Conservation (phyloP, 2,888 invertebrate species). For the Fragum whitleyi region DNA sequence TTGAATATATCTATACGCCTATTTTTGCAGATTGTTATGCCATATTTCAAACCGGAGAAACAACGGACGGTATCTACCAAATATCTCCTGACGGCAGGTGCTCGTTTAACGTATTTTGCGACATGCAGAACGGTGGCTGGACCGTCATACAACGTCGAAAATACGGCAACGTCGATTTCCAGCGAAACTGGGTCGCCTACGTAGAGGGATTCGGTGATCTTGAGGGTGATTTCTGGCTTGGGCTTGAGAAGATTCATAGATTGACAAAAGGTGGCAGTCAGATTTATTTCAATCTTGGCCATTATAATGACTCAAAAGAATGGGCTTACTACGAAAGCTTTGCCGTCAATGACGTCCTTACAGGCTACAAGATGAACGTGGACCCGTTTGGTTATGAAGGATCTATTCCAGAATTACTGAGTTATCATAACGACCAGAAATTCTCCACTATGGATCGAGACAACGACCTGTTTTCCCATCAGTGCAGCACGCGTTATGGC, state of each 20-base stretch:
- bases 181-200: slow-evolving; percentile 93
- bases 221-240: slow-evolving; percentile 93
- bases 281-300: slow-evolving; percentile 89
- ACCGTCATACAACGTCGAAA: slow-evolving; percentile 92
- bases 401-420: slow-evolving; percentile 94
- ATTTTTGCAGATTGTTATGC: slow-evolving; percentile 50
- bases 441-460: slow-evolving; percentile 96
- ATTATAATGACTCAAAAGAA: slow-evolving; percentile 92
- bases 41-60: slow-evolving; percentile 25
- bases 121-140: slow-evolving; percentile 87
- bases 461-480: slow-evolving; percentile 87
- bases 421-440: slow-evolving; percentile 95
- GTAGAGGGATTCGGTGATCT: slow-evolving; percentile 92
- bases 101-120: slow-evolving; percentile 90
- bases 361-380: slow-evolving; percentile 91
- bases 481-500: slow-evolving; percentile 9
- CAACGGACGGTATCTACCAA: slow-evolving; percentile 35
- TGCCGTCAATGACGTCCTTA: slow-evolving; percentile 88
- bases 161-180: slow-evolving; percentile 93
- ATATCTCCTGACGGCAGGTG: slow-evolving; percentile 55
- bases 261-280: slow-evolving; percentile 87
- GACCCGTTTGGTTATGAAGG: slow-evolving; percentile 90
- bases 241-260: slow-evolving; percentile 92
- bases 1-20: too few species aligned
- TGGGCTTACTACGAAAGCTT: slow-evolving; percentile 91